These are phyloP conservation scores for Drosophila ohnishii DNA, from an alignment of 1,140 invertebrate species.

Conservation along the genomic window DNA sequence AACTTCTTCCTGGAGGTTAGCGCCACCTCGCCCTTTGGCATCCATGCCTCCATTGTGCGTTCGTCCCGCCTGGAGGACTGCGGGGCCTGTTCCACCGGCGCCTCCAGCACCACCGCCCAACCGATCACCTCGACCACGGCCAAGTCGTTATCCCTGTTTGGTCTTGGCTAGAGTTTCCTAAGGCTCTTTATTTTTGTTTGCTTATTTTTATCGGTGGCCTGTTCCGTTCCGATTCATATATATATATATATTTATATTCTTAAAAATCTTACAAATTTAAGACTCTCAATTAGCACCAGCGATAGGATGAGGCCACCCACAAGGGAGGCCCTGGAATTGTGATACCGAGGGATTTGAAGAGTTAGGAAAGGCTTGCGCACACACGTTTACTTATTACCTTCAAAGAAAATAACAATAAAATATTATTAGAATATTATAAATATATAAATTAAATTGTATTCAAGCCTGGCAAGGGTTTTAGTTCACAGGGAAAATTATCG, in stretches of 20 bases:
- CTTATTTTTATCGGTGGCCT: constrained; percentile 5
- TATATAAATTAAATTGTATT: not conserved
- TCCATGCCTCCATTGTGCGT: not conserved
- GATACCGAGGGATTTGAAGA: not conserved
- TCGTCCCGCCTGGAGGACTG: constrained; percentile 7
- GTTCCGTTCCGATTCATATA: constrained; percentile 19
- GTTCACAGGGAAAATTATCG: not conserved
- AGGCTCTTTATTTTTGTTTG: not conserved
- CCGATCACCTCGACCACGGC: not conserved
- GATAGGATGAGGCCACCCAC: not conserved
- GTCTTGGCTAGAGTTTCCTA: not conserved
- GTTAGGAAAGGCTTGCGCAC: not conserved
- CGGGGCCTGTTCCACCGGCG: constrained; percentile 34
- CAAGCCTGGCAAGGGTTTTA: no score
- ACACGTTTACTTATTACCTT: not conserved
- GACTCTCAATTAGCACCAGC: not conserved
- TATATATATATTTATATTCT: not conserved
- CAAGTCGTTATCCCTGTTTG: not conserved
- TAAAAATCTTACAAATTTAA: not conserved
- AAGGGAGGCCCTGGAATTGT: not conserved
- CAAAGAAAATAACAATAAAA: not conserved
- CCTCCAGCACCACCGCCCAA: not conserved
- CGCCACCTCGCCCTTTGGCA: constrained; percentile 54
- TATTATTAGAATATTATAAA: no score
- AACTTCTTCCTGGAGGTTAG: constrained; percentile 76